phyloP scores from a whole-genome alignment of 2,888 invertebrate species.

The Protophormia terraenovae region DNA sequence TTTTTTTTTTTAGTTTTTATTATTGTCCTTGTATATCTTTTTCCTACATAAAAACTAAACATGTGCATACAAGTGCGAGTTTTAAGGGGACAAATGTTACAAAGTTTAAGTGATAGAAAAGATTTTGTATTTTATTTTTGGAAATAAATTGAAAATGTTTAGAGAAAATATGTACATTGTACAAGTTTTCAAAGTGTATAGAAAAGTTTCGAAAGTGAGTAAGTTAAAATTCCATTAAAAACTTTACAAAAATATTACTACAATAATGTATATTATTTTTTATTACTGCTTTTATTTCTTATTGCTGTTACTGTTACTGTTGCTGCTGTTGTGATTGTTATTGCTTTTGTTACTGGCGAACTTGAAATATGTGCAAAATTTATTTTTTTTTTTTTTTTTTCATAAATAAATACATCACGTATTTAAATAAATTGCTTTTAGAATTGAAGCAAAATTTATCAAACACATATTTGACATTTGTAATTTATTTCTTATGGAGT shows the following conservation, averaged over 20 bases:
- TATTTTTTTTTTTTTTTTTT: background rate
- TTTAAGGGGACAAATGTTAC: conserved; percentile 43
- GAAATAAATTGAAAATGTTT: conserved; percentile 56
- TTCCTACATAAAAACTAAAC: background rate
- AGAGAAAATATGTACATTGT: background rate
- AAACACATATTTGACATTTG: background rate
- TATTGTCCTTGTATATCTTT: background rate
- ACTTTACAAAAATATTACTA: conserved; percentile 18
- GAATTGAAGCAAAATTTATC: background rate
- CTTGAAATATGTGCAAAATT: background rate
- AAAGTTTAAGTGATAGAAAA: conserved; percentile 53
- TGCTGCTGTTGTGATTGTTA: background rate
- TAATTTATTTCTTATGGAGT: background rate
- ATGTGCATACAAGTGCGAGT: conserved; percentile 31
- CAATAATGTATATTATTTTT: background rate
- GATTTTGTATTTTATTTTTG: conserved; percentile 25
- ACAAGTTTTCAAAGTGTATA: conserved; percentile 4
- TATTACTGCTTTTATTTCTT: conserved; percentile 5
- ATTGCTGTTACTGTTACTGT: background rate
- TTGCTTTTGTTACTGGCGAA: background rate
- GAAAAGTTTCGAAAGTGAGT: conserved; percentile 41
- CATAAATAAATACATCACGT: background rate
- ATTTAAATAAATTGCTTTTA: background rate
- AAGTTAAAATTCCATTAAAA: conserved; percentile 52
- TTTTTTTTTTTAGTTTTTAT: background rate